These are phyloP conservation scores for Amblyjoppa proteus DNA, from an alignment of 2,888 invertebrate species.

Conservation along the genomic window DNA sequence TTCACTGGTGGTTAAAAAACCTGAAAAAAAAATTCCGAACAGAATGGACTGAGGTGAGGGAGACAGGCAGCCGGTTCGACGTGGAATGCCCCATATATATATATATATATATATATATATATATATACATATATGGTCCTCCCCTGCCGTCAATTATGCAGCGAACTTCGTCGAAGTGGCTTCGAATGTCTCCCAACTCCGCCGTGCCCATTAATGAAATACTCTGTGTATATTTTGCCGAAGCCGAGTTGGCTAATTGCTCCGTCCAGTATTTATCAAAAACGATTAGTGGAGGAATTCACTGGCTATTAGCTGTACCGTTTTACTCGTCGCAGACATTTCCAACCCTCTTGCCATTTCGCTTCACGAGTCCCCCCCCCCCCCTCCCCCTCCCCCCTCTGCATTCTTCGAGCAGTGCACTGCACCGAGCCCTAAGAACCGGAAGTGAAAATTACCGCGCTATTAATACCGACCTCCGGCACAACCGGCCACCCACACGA, in stretches of 20 bases:
- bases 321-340: not conserved
- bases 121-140: not conserved
- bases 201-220: not conserved
- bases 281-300: conserved; percentile 29
- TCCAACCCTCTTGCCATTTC: not conserved
- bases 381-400: not conserved
- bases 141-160: not conserved
- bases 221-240: not conserved
- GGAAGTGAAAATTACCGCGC: conserved; percentile 60
- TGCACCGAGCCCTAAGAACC: conserved; percentile 34
- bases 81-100: no score
- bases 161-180: not conserved
- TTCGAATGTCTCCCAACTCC: not conserved
- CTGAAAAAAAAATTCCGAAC: no score
- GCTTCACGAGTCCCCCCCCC: conserved; percentile 2
- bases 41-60: no score
- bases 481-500: conserved; percentile 15
- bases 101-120: no score
- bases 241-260: conserved; percentile 26
- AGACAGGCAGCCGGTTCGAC: no score
- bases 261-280: conserved; percentile 15
- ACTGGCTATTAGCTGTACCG: not conserved
- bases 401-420: not conserved
- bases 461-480: conserved; percentile 41
- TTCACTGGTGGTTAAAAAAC: no score